Evolutionary conservation across 2,888 invertebrate species (phyloP).

Genomic region (Hirtodrosophila trivittata): DNA sequence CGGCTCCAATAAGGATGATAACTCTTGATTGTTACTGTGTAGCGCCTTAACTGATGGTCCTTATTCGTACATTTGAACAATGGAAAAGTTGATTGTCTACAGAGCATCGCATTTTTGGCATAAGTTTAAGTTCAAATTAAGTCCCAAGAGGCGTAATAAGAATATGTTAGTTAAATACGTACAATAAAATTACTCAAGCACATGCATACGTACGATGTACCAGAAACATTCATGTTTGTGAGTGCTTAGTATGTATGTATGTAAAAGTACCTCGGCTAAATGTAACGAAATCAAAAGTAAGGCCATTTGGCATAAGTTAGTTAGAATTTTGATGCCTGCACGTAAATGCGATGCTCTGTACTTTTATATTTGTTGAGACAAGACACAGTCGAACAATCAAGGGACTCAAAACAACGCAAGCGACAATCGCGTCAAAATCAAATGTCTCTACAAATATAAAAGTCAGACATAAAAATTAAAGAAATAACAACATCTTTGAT

Average conservation of each 20-base stretch:
- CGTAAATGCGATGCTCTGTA: slow-evolving; percentile 80
- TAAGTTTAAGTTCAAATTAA: slow-evolving; percentile 48
- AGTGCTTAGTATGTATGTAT: slow-evolving; percentile 10
- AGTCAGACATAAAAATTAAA: slow-evolving; percentile 51
- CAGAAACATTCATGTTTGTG: no score
- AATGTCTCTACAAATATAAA: slow-evolving; percentile 75
- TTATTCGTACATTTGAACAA: slow-evolving; percentile 87
- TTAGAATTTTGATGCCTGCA: slow-evolving; percentile 27
- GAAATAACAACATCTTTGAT: slow-evolving; percentile 49
- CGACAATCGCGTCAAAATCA: no score
- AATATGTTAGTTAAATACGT: no score
- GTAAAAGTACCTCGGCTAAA: slow-evolving; percentile 7
- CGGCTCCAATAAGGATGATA: slow-evolving; percentile 93
- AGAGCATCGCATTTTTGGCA: slow-evolving; percentile 83
- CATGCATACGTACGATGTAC: no score
- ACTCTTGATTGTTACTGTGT: slow-evolving; percentile 99
- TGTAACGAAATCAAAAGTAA: slow-evolving; percentile 45
- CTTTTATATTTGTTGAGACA: slow-evolving; percentile 81
- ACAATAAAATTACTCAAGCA: no score
- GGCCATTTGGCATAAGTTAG: slow-evolving; percentile 34
- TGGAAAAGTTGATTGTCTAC: slow-evolving; percentile 83
- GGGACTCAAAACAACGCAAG: slow-evolving; percentile 47
- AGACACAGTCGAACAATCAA: slow-evolving; percentile 67
- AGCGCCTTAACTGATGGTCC: slow-evolving; percentile 99
- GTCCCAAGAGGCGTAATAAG: slow-evolving; percentile 10